Percentiles rank a stretch among this genome's conserved stretches.
Evolutionary conservation across 2,888 invertebrate genomes (phyloP).

Genomic region (Chalcis sispes): DNA sequence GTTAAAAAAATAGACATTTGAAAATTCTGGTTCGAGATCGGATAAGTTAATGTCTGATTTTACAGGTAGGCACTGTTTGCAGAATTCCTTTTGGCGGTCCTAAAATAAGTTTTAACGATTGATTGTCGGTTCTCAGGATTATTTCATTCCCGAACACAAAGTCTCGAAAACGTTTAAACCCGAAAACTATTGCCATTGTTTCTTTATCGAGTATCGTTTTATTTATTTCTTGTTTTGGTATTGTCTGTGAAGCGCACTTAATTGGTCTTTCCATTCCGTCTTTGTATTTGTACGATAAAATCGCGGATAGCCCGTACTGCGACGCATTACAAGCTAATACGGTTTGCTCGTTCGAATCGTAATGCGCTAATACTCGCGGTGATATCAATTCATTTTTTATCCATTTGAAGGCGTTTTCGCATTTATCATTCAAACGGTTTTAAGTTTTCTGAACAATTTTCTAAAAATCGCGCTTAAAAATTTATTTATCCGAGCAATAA

Average conservation of each 20-base stretch:
- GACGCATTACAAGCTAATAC: constrained; percentile 58
- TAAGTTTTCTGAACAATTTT: constrained; percentile 8
- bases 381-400: constrained; percentile 57
- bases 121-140: constrained; percentile 67
- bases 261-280: constrained; percentile 54
- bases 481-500: constrained; percentile 38
- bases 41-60: no score
- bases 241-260: constrained; percentile 49
- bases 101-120: constrained; percentile 68
- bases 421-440: constrained; percentile 49
- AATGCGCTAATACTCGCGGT: constrained; percentile 49
- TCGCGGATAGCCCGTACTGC: constrained; percentile 50
- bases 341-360: constrained; percentile 48
- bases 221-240: constrained; percentile 47
- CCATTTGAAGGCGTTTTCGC: constrained; percentile 53
- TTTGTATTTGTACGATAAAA: constrained; percentile 49
- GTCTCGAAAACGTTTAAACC: constrained; percentile 9
- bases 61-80: constrained; percentile 51
- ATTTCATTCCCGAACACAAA: constrained; percentile 55
- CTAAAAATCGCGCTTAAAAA: constrained; percentile 46
- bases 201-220: constrained; percentile 57
- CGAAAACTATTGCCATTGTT: constrained; percentile 23
- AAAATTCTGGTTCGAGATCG: background rate
- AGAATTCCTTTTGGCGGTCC: constrained; percentile 57
- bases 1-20: background rate